Evolutionary conservation across 2,888 invertebrate genomes (phyloP), one percentile per base, ranked within the genome.

Genomic region (Cephus spinipes): DNA sequence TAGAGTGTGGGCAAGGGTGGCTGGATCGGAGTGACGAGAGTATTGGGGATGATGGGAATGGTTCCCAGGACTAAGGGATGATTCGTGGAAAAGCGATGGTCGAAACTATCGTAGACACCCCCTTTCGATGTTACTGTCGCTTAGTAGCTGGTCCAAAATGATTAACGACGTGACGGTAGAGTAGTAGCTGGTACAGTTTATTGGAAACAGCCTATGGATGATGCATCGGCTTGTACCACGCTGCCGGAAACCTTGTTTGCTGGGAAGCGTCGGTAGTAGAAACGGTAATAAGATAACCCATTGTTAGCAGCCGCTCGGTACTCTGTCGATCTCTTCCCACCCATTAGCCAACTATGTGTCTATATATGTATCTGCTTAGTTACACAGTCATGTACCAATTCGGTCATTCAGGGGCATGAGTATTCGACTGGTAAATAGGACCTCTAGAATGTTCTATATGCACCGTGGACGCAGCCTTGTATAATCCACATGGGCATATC

Each of bases 201-300:
- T 87, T 86, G 86, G 86, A 85, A 87, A 82, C 84, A 84, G 83
- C 78, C 79, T 84, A 85, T 87, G 83, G 84, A 87, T 85, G 87
- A 87, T 86, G 83, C 85, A 87, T 85, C 79, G 80, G 81, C 82
- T 76, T 82, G 82, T 80, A 80, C 75, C 79, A 80, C 79, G 79
- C 77, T 32, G 69, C 23, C 35, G 76, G 79, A 79, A 81, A 80
- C 76, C 83, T 83, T 81, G 84, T 82, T 83, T 81, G 79, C 75
- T 73, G 73, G 33, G 36, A 79, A 77, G 76, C 73, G 32, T 32
- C 75, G 73, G 78, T 80, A 82, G 81, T 83, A 78, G 83, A 82
- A 83, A 79, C 81, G 81, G 81, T 85, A 86, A 85, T 85, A 86
- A 86, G 85, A 85, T 85, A 80, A 83, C 83, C 81, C 33, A 35